phyloP scores from a whole-genome alignment of 2,797 vertebrate species.

The Pseudochaenichthys georgianus region DNA sequence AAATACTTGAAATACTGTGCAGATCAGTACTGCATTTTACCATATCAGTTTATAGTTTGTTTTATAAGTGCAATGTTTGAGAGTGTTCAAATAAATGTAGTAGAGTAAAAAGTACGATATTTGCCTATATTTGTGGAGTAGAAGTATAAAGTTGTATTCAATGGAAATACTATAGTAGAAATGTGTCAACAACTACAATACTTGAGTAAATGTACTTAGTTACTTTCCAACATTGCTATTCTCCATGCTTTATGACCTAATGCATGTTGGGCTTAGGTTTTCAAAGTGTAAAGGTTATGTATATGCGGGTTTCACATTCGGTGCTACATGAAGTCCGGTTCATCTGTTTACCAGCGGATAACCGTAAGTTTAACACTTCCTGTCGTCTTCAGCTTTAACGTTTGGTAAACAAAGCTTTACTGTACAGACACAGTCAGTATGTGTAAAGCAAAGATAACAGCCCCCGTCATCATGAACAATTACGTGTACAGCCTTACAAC shows the following conservation, averaged over 20 bases:
- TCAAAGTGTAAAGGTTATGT: background rate
- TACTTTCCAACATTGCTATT: background rate
- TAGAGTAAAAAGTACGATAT: too few relatives aligned
- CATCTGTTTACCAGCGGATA: background rate
- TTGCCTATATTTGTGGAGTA: too few relatives aligned
- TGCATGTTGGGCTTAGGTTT: background rate
- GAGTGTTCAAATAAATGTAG: too few relatives aligned
- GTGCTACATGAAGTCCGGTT: background rate
- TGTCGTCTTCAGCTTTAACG: background rate
- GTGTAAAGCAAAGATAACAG: background rate
- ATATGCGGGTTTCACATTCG: background rate
- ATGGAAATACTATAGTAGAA: too few relatives aligned
- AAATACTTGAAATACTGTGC: too few relatives aligned
- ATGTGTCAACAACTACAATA: too few relatives aligned
- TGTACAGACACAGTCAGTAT: background rate
- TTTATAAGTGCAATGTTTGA: too few relatives aligned
- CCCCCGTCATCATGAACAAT: rapidly evolving
- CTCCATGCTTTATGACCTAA: background rate
- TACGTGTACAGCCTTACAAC: too few relatives aligned
- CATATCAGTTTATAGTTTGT: too few relatives aligned
- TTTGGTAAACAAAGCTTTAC: background rate
- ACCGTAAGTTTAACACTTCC: background rate
- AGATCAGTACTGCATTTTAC: too few relatives aligned
- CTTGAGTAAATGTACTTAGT: too few relatives aligned
- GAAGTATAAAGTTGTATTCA: too few relatives aligned